These are phyloP conservation scores for Aeoliscus strigatus DNA, from an alignment of 2,797 vertebrate species.

Conservation along the genomic window DNA sequence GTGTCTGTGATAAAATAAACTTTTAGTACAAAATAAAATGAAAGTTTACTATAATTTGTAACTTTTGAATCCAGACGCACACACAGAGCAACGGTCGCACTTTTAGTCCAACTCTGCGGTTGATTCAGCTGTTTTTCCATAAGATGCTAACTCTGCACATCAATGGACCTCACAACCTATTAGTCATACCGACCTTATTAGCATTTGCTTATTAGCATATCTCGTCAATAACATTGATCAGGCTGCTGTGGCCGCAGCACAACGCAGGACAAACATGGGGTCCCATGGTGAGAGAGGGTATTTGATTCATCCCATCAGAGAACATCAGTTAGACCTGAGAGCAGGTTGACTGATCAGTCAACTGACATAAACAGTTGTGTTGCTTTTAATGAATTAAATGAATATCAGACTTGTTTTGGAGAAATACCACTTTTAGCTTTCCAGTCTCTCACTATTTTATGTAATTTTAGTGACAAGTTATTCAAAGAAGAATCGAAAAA, in stretches of 20 bases:
- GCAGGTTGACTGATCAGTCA: no score
- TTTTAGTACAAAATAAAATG: no score
- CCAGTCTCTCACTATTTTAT: no score
- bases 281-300: conserved; percentile 1
- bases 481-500: no score
- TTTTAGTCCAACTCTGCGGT: conserved; percentile 65
- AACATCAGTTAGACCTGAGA: no score
- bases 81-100: conserved; percentile 58
- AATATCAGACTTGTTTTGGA: no score
- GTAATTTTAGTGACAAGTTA: no score
- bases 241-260: conserved; percentile 38
- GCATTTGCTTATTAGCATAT: conserved; percentile 68
- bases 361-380: no score
- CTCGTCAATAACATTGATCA: conserved; percentile 67
- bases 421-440: no score
- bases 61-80: conserved; percentile 6
- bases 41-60: no score
- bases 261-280: conserved; percentile 23
- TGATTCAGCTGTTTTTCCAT: conserved; percentile 69
- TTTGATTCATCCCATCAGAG: conserved; percentile 29
- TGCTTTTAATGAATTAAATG: no score
- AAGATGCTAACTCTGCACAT: conserved; percentile 71
- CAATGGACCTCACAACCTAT: conserved; percentile 61
- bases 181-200: conserved; percentile 64
- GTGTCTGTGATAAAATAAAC: no score